Percentiles rank a stretch among this genome's conserved stretches.
These are phyloP conservation scores for Helicoverpa zea DNA, from an alignment of 1,140 invertebrate species.

Conservation along the genomic window DNA sequence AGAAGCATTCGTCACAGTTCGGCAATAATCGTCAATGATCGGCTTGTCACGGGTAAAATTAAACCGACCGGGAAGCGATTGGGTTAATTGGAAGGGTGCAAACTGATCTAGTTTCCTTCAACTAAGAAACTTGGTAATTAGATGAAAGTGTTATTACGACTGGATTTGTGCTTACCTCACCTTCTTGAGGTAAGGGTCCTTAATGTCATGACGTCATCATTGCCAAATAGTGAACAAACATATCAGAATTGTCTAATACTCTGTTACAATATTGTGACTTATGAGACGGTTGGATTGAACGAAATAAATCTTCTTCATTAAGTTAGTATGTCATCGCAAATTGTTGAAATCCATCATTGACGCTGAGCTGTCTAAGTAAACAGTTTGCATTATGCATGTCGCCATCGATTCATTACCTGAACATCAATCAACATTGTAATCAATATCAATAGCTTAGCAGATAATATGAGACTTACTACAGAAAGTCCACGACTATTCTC, in stretches of 20 bases:
- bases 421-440: constrained; percentile 23
- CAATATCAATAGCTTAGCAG: neutral
- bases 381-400: neutral
- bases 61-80: constrained; percentile 3
- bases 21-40: constrained; percentile 25
- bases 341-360: neutral
- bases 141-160: neutral
- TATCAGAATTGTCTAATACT: neutral
- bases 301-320: neutral
- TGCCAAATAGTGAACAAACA: neutral
- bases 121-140: neutral
- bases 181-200: neutral
- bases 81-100: constrained; percentile 22
- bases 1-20: neutral
- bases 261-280: too few species aligned
- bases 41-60: constrained; percentile 22
- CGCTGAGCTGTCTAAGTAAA: neutral
- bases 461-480: neutral
- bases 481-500: neutral
- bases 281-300: neutral
- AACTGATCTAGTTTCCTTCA: neutral
- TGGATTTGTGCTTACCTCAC: neutral
- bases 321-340: neutral
- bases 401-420: constrained; percentile 7
- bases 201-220: neutral